Conservation (phyloP, 2,888 invertebrate genomes). For the Cantharis flavilabris region DNA sequence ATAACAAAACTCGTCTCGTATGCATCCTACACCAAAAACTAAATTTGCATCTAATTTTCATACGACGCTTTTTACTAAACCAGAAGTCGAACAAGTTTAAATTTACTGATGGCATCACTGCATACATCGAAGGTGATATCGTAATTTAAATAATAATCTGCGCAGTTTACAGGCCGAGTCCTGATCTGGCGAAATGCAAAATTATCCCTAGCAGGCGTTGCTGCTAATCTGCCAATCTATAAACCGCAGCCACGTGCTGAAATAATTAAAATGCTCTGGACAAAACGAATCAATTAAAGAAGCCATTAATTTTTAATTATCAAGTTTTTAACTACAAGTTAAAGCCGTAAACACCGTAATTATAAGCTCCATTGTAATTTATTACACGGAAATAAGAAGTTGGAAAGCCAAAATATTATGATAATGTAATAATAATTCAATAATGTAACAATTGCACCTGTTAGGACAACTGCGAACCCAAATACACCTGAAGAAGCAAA, state of each 20-base stretch:
- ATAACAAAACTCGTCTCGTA: background rate
- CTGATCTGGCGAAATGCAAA: background rate
- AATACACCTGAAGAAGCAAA: background rate
- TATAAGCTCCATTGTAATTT: background rate
- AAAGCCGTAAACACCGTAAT: background rate
- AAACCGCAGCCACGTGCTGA: background rate
- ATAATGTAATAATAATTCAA: background rate
- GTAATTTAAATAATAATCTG: background rate
- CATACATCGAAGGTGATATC: background rate
- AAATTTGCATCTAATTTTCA: background rate
- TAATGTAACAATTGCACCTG: background rate
- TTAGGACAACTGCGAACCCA: background rate
- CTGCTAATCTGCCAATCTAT: background rate
- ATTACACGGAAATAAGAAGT: slow-evolving; percentile 5
- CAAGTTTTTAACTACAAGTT: background rate
- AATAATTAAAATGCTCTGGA: background rate
- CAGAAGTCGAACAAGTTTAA: background rate
- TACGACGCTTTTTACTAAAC: background rate
- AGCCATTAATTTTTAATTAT: background rate
- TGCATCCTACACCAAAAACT: background rate
- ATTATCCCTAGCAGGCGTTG: background rate
- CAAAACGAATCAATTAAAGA: background rate
- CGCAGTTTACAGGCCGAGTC: background rate
- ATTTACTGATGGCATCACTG: background rate
- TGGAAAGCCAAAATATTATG: slow-evolving; percentile 4